Conservation (phyloP, 2,113 vertebrate species). For the Delphinus delphis region DNA sequence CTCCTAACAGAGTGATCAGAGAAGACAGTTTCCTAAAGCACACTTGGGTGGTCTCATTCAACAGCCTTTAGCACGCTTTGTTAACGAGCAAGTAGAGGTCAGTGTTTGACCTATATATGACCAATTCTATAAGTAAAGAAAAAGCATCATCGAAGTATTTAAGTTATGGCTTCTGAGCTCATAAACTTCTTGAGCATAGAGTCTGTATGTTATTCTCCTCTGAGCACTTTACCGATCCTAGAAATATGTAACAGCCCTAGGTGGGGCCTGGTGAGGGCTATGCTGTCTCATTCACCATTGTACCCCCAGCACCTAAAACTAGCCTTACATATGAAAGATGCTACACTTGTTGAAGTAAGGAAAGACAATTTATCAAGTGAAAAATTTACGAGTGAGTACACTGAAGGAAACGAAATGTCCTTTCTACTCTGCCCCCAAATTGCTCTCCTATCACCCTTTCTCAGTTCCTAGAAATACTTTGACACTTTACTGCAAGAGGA, state of each 20-base stretch:
- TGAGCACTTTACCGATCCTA: background rate
- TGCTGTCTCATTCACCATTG: background rate
- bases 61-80: background rate
- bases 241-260: background rate
- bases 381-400: background rate
- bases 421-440: background rate
- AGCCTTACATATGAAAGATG: background rate
- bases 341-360: background rate
- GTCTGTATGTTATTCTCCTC: background rate
- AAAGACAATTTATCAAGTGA: background rate
- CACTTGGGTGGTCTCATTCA: background rate
- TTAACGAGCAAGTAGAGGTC: background rate
- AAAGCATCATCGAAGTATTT: background rate
- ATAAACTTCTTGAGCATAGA: background rate
- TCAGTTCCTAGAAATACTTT: background rate
- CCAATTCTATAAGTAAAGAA: background rate
- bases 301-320: background rate
- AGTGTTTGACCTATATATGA: background rate
- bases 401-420: background rate
- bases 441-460: background rate
- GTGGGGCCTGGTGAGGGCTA: fast-evolving
- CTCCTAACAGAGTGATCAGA: background rate
- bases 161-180: background rate
- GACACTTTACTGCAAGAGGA: background rate
- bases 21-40: background rate